A percentile compares a stretch with the other conserved stretches of the same genome.
Evolutionary conservation across 1,140 invertebrate genomes (phyloP).

Genomic region (Battus philenor): DNA sequence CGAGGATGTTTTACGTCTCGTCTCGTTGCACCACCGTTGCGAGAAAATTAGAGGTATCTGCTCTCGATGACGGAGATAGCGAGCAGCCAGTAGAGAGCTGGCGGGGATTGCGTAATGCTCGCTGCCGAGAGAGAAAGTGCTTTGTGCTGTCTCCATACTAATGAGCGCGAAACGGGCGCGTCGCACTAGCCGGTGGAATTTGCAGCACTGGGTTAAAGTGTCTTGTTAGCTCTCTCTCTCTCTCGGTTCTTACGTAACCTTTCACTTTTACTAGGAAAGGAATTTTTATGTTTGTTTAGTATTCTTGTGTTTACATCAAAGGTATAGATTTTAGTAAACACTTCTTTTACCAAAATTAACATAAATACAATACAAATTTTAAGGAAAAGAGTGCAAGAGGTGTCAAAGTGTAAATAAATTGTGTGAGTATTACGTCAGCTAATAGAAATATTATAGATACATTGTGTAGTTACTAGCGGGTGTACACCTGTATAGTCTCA

Average conservation of each 20-base stretch:
- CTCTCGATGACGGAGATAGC: constrained; percentile 34
- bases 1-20: constrained; percentile 57
- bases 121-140: constrained; percentile 71
- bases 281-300: background rate
- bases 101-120: constrained; percentile 45
- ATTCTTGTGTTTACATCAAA: background rate
- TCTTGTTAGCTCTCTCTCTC: constrained; percentile 54
- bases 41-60: constrained; percentile 20
- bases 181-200: constrained; percentile 48
- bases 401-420: no score
- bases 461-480: no score
- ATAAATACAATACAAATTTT: no score
- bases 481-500: no score
- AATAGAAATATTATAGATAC: no score
- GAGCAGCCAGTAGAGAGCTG: constrained; percentile 51
- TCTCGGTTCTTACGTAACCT: constrained; percentile 44
- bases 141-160: constrained; percentile 65
- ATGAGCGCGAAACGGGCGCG: constrained; percentile 60
- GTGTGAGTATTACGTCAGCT: no score
- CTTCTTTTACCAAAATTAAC: no score
- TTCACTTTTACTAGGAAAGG: constrained; percentile 40
- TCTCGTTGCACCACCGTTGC: constrained; percentile 43
- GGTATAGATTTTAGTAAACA: no score
- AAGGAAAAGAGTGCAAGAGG: no score
- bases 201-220: constrained; percentile 65